A percentile compares a stretch with the other conserved stretches of the same genome.
Evolutionary conservation across 2,113 vertebrate genomes (phyloP).

Genomic region (Platysternon megacephalum): DNA sequence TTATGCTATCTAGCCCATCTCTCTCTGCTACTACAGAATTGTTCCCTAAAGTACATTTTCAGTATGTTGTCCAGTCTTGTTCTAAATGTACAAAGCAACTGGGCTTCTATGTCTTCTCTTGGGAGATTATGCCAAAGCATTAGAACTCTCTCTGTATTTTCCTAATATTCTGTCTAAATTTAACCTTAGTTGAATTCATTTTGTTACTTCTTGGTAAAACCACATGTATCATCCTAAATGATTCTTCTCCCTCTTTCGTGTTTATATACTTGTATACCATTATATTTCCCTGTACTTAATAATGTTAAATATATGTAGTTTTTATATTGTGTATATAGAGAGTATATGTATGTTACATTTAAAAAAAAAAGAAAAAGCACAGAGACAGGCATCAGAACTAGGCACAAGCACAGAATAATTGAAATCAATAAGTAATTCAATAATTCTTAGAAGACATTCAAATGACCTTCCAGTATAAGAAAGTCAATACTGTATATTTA

Average conservation of each 20-base stretch:
- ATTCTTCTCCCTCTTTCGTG: neutral
- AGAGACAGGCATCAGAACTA: neutral
- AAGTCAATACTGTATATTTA: constrained; percentile 21
- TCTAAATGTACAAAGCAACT: neutral
- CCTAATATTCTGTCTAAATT: neutral
- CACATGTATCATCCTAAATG: neutral
- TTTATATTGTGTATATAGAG: neutral
- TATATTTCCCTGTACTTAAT: accelerated
- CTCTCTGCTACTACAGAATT: neutral
- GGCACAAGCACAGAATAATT: neutral
- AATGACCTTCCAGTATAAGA: neutral
- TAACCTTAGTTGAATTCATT: neutral
- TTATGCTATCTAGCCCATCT: accelerated
- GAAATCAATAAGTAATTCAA: constrained; percentile 28
- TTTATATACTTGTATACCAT: neutral
- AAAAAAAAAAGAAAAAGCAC: neutral
- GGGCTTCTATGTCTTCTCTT: accelerated
- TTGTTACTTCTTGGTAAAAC: neutral
- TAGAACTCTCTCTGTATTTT: neutral
- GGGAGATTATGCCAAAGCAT: accelerated
- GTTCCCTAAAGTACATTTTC: accelerated
- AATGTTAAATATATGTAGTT: neutral
- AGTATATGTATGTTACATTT: neutral
- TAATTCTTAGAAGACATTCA: constrained; percentile 34
- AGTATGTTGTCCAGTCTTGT: accelerated